Conservation (phyloP, 2,888 invertebrate genomes). For the Lathronympha strigana region DNA sequence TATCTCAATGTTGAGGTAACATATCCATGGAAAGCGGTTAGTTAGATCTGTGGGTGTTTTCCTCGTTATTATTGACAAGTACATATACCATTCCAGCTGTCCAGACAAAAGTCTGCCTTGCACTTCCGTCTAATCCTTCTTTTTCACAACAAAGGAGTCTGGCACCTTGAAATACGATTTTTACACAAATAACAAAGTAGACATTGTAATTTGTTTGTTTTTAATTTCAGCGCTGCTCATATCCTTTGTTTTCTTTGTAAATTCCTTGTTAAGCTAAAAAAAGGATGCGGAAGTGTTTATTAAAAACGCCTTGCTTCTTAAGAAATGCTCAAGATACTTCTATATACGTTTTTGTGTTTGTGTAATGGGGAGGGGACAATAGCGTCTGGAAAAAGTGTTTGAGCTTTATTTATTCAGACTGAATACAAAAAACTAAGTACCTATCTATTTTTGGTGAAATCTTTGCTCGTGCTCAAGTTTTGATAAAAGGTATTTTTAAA, state of each 20-base stretch:
- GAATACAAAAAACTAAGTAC: too few relatives aligned
- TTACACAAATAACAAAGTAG: conserved; percentile 22
- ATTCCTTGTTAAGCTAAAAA: conserved; percentile 8
- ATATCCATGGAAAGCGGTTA: too few relatives aligned
- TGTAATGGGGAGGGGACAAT: not conserved
- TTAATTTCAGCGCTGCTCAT: conserved; percentile 22
- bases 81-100: too few relatives aligned
- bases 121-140: not conserved
- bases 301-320: conserved; percentile 28
- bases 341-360: not conserved
- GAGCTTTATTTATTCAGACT: not conserved
- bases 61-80: too few relatives aligned
- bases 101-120: not conserved
- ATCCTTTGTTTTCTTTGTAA: conserved; percentile 19
- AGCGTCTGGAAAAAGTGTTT: not conserved
- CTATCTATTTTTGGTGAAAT: too few relatives aligned
- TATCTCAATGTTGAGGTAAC: too few relatives aligned
- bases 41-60: too few relatives aligned
- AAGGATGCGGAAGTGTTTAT: conserved; percentile 16
- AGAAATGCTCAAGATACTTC: conserved; percentile 14
- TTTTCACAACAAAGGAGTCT: conserved; percentile 5
- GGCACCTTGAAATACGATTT: conserved; percentile 6
- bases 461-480: too few relatives aligned
- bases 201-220: conserved; percentile 34
- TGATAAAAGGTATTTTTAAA: too few relatives aligned